Percentiles rank a stretch among this genome's conserved stretches.
phyloP scores from a whole-genome alignment of 2,797 vertebrate species.

The Anisognathus igniventris region DNA sequence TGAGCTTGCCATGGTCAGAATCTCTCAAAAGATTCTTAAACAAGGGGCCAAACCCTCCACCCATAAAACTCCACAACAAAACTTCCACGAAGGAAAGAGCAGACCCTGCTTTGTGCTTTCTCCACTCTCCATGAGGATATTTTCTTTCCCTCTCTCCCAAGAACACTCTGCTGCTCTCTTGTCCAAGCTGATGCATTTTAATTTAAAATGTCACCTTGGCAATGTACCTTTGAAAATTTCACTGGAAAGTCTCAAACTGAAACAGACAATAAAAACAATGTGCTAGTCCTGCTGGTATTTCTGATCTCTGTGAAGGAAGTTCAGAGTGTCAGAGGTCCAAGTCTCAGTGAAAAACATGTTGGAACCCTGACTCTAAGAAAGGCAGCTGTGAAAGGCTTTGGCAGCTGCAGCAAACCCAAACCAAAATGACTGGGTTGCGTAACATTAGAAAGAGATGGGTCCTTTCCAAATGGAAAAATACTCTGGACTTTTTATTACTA shows the following conservation, averaged over 20 bases:
- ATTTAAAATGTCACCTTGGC: background rate
- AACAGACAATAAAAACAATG: background rate
- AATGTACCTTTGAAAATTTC: background rate
- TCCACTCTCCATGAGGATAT: background rate
- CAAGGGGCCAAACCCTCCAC: background rate
- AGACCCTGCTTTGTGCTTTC: background rate
- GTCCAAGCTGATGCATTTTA: background rate
- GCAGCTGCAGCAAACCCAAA: slow-evolving; percentile 18
- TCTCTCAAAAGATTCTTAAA: background rate
- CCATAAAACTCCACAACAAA: background rate
- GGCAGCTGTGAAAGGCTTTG: slow-evolving; percentile 5
- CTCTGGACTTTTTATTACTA: background rate
- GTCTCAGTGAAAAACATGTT: background rate
- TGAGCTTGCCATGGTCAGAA: background rate
- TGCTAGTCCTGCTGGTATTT: background rate
- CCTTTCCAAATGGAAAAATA: slow-evolving; percentile 37
- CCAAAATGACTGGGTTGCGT: background rate
- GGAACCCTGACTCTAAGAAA: background rate
- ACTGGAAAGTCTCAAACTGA: slow-evolving; percentile 13
- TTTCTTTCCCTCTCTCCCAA: background rate
- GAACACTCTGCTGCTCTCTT: background rate
- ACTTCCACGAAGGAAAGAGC: background rate
- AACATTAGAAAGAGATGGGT: background rate
- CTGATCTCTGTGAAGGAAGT: background rate
- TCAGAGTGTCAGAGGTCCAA: slow-evolving; percentile 28